Conservation (phyloP, 2,797 vertebrate species). For the Pristis pectinata region DNA sequence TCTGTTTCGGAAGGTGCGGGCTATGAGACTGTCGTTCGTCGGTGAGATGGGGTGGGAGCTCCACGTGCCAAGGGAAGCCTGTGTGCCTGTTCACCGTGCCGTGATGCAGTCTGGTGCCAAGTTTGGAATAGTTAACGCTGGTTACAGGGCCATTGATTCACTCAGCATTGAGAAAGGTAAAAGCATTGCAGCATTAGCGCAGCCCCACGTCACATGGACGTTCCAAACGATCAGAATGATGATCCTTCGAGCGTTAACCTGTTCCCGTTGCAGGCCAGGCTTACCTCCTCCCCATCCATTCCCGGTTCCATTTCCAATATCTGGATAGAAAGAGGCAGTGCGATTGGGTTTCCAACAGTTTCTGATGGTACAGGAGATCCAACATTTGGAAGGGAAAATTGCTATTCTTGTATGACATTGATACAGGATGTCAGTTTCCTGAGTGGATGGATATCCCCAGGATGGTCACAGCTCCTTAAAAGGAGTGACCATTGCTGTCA, state of each 20-base stretch:
- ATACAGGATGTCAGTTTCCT: too few relatives aligned
- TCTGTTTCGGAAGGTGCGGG: slow-evolving; percentile 68
- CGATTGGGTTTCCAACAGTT: too few relatives aligned
- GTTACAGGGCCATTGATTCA: slow-evolving; percentile 93
- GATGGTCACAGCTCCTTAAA: too few relatives aligned
- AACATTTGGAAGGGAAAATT: too few relatives aligned
- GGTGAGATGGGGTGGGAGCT: slow-evolving; percentile 96
- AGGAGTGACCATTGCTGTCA: too few relatives aligned
- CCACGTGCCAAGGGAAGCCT: slow-evolving; percentile 73
- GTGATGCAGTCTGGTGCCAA: slow-evolving; percentile 78
- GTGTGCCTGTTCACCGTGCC: slow-evolving; percentile 74
- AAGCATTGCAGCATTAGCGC: background rate
- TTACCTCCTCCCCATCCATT: background rate
- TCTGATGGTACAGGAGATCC: too few relatives aligned
- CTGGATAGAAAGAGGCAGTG: too few relatives aligned
- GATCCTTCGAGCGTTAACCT: background rate
- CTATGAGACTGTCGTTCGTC: slow-evolving; percentile 85
- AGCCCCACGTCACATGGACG: background rate
- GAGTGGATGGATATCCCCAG: too few relatives aligned
- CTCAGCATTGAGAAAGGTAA: slow-evolving; percentile 95
- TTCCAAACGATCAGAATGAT: background rate
- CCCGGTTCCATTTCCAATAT: background rate
- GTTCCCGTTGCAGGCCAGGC: background rate
- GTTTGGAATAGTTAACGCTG: slow-evolving; percentile 73
- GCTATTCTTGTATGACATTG: too few relatives aligned